Base-by-base conservation (phyloP, 2,888 invertebrate genomes). In the Agriopis aurantiaria region DNA sequence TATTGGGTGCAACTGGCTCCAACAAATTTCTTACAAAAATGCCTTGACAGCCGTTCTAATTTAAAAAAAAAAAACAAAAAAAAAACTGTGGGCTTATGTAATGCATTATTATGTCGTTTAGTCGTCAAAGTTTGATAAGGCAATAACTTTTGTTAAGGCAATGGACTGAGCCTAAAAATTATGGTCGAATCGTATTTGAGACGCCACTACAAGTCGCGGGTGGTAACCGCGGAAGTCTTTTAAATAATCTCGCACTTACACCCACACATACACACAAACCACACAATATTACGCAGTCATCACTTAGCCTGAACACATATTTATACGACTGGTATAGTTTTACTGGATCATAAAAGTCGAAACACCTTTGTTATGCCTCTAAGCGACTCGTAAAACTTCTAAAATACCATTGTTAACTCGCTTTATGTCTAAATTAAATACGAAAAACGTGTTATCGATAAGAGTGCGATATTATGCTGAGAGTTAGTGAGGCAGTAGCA, bases 361-460 rank as follows among this genome's bases (percentile, higher is more conserved):
- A 61, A 62, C 33, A 48, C 69, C 66, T 71, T 74, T 72, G 72
- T 74, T 66, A 67, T 56, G 2, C 61, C 12, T 17, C 68, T 73
- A 69, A 74, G 61, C 60, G 64, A 62, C 48, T 68, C 70, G 60
- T 74, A 68, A 73, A 75, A 67, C 56, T 48, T 52, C 53, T 65
- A 68, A 76, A 69, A 73, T 59, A 72, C 70, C 59, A 76, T 76
- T 77, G 75, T 77, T 72, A 69, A 60, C 59, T 68, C 59, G 63
- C 69, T 73, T 75, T 72, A 77, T 77, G 77, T 77, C 77, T 77
- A 71, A 73, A 75, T 77, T 74, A 77, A 74, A 75, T 74, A 70
- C 63, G 69, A 75, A 69, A 76, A 75, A 73, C 73, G 55, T 76
- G 75, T 75, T 49, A 66, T 71, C 65, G 73, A 76, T 75, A 73